A percentile compares a stretch with the other conserved stretches of the same genome.
Conservation (phyloP, 2,888 invertebrate species). For the Archips crataeganus region DNA sequence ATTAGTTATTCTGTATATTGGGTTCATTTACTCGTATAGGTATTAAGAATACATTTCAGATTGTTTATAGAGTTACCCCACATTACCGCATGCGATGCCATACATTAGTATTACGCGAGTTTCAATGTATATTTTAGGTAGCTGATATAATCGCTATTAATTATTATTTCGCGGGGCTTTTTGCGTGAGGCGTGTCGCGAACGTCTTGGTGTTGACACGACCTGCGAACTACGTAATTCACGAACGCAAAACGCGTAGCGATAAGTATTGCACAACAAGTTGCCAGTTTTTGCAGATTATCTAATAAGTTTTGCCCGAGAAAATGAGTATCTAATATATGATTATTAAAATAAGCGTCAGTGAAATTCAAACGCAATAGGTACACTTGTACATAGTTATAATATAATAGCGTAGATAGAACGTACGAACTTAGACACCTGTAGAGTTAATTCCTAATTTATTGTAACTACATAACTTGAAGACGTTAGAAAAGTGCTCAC, state of each 20-base stretch:
- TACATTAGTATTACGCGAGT: slow-evolving; percentile 66
- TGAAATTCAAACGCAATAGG: slow-evolving; percentile 50
- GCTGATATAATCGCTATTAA: slow-evolving; percentile 13
- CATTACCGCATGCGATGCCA: slow-evolving; percentile 78
- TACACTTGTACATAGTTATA: slow-evolving; percentile 64
- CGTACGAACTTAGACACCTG: slow-evolving; percentile 43
- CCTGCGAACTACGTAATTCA: not conserved
- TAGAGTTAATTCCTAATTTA: slow-evolving; percentile 54
- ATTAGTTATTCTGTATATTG: slow-evolving; percentile 71
- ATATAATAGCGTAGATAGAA: slow-evolving; percentile 47
- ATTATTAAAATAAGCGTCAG: slow-evolving; percentile 48
- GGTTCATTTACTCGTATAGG: slow-evolving; percentile 53
- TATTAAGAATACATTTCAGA: slow-evolving; percentile 44
- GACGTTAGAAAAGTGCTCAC: slow-evolving; percentile 36
- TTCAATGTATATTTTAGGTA: slow-evolving; percentile 26
- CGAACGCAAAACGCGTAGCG: not conserved
- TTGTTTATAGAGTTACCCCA: slow-evolving; percentile 74
- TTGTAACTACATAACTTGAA: slow-evolving; percentile 44
- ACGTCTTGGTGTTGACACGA: not conserved
- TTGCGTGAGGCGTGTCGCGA: not conserved
- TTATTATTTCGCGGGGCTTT: not conserved
- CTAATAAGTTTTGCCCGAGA: slow-evolving; percentile 10
- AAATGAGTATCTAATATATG: slow-evolving; percentile 32
- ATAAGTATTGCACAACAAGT: slow-evolving; percentile 19
- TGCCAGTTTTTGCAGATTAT: slow-evolving; percentile 12